Conservation (phyloP, 92 coral and sea anemone genomes). For the Meandrina meandrites region DNA sequence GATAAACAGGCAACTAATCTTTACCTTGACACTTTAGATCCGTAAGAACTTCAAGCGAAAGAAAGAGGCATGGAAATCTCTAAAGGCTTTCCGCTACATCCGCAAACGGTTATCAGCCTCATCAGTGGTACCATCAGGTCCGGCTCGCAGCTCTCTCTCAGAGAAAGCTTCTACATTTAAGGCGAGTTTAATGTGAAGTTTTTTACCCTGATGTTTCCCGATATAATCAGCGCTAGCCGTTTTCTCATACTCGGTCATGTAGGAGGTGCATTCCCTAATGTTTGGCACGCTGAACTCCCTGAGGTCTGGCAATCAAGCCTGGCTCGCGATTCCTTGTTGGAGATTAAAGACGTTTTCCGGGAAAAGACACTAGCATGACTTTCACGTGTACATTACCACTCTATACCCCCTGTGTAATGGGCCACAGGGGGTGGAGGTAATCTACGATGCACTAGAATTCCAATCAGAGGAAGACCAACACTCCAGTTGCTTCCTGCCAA, state of each 20-base stretch:
- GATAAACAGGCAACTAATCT: background rate
- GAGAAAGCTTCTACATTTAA: conserved; percentile 33
- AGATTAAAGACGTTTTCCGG: too few relatives aligned
- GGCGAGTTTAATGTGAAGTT: background rate
- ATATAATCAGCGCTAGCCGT: background rate
- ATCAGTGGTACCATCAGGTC: conserved; percentile 18
- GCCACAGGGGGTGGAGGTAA: too few relatives aligned
- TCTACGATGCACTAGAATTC: too few relatives aligned
- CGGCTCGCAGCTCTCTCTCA: conserved; percentile 29
- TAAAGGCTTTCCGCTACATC: conserved; percentile 64
- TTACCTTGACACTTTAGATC: conserved; percentile 36
- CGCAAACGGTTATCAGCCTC: conserved; percentile 60
- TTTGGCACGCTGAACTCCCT: too few relatives aligned
- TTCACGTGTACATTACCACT: too few relatives aligned
- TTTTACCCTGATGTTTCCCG: background rate
- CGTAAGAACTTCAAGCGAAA: conserved; percentile 79
- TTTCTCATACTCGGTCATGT: background rate
- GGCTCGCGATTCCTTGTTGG: too few relatives aligned
- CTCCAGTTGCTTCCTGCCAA: too few relatives aligned
- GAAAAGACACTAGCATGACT: too few relatives aligned
- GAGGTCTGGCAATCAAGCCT: too few relatives aligned
- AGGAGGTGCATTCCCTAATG: background rate
- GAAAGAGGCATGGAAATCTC: conserved; percentile 77
- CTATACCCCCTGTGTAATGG: too few relatives aligned
- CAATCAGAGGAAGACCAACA: too few relatives aligned